These are phyloP conservation scores for Stigmatopora argus DNA, from an alignment of 2,113 vertebrate species.

Conservation along the genomic window DNA sequence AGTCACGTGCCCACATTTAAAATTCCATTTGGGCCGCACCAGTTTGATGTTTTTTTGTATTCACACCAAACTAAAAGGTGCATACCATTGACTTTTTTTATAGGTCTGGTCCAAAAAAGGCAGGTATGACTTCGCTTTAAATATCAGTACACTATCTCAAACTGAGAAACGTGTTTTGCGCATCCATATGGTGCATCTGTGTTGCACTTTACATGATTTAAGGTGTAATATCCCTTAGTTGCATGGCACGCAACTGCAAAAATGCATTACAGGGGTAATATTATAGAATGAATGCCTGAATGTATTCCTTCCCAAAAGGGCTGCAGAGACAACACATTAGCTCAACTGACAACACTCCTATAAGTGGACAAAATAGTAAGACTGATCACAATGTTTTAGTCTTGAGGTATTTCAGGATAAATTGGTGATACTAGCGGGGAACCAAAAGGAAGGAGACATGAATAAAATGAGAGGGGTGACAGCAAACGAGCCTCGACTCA, in stretches of 20 bases:
- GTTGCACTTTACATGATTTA: constrained; percentile 30
- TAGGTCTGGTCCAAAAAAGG: too few species aligned
- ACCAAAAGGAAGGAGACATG: background rate
- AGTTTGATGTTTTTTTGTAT: too few species aligned
- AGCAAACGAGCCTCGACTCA: constrained; percentile 23
- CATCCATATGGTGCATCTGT: background rate
- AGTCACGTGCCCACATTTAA: too few species aligned
- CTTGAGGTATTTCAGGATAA: background rate
- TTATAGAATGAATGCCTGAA: constrained; percentile 13
- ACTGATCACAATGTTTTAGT: background rate
- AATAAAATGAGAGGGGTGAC: background rate
- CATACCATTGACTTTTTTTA: too few species aligned
- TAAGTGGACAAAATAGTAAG: background rate
- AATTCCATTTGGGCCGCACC: too few species aligned
- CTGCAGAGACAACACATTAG: background rate
- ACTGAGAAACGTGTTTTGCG: background rate
- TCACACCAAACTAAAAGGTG: too few species aligned
- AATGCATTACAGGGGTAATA: constrained; percentile 26
- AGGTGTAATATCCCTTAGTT: constrained; percentile 42
- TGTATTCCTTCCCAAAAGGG: background rate
- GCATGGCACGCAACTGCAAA: constrained; percentile 26
- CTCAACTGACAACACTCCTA: background rate
- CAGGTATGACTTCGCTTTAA: background rate
- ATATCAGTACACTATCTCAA: background rate
- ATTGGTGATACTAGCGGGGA: background rate